Conservation (phyloP, 1,140 invertebrate genomes). For the Branchinecta lynchi region DNA sequence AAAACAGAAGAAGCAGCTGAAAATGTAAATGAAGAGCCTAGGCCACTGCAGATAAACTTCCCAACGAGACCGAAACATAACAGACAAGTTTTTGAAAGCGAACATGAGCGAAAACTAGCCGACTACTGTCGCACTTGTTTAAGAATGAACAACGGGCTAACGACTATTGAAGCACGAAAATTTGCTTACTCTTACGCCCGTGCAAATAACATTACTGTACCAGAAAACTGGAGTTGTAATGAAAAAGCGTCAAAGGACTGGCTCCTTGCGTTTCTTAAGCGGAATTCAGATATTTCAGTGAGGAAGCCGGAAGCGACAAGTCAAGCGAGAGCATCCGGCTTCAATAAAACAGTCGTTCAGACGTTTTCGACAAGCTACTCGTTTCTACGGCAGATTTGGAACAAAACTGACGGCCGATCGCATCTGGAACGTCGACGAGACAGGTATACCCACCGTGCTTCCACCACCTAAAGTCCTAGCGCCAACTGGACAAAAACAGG, state of each 20-base stretch:
- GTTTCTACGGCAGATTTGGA: slow-evolving; percentile 22
- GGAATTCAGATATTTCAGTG: not conserved
- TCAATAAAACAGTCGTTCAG: not conserved
- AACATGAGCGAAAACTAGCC: not conserved
- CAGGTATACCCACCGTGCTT: slow-evolving; percentile 30
- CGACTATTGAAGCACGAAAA: not conserved
- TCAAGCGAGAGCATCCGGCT: not conserved
- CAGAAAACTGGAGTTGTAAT: slow-evolving; percentile 21
- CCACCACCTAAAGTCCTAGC: slow-evolving; percentile 24
- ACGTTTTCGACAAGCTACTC: slow-evolving; percentile 20
- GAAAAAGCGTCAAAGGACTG: slow-evolving; percentile 11
- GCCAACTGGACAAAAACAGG: slow-evolving; percentile 29
- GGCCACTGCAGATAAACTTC: not conserved
- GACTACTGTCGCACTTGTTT: not conserved
- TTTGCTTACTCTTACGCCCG: not conserved
- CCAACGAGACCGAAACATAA: not conserved
- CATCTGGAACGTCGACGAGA: slow-evolving; percentile 33
- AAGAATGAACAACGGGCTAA: not conserved
- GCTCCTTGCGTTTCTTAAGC: slow-evolving; percentile 7
- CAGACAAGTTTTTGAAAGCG: not conserved
- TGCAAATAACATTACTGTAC: slow-evolving; percentile 20
- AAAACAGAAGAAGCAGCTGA: not conserved
- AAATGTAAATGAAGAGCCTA: slow-evolving; percentile 1
- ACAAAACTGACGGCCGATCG: slow-evolving; percentile 22
- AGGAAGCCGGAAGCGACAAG: slow-evolving; percentile 11